These are phyloP conservation scores for Oxygymnocypris stewartii DNA, from an alignment of 2,113 vertebrate species.

Conservation along the genomic window DNA sequence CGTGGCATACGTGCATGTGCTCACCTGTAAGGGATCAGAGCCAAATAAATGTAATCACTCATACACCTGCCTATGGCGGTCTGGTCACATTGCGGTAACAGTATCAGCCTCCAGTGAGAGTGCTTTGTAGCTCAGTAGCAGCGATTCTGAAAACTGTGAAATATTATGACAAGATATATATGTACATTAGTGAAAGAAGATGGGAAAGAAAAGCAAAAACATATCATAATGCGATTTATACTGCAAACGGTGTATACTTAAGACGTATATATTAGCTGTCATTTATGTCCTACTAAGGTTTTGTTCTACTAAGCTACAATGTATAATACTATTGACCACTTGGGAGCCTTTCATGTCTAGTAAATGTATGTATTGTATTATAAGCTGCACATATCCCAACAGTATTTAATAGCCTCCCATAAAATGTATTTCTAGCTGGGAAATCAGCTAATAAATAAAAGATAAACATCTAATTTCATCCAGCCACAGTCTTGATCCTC, in stretches of 20 bases:
- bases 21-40: constrained; percentile 52
- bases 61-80: constrained; percentile 44
- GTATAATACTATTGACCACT: neutral
- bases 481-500: neutral
- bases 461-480: neutral
- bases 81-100: neutral
- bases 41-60: constrained; percentile 42
- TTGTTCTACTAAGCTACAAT: neutral
- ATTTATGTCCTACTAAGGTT: neutral
- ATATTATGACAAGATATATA: constrained; percentile 3
- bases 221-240: neutral
- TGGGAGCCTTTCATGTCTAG: neutral
- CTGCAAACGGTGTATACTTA: neutral
- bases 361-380: neutral
- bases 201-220: neutral
- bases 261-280: neutral
- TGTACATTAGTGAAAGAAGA: neutral
- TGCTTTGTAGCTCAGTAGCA: neutral
- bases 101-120: neutral
- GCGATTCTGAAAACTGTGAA: neutral
- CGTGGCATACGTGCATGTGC: constrained; percentile 35
- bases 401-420: neutral
- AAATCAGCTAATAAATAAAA: neutral
- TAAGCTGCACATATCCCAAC: neutral
- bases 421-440: neutral